Conservation (phyloP, 2,113 vertebrate genomes). For the Pelvicachromis taeniatus region DNA sequence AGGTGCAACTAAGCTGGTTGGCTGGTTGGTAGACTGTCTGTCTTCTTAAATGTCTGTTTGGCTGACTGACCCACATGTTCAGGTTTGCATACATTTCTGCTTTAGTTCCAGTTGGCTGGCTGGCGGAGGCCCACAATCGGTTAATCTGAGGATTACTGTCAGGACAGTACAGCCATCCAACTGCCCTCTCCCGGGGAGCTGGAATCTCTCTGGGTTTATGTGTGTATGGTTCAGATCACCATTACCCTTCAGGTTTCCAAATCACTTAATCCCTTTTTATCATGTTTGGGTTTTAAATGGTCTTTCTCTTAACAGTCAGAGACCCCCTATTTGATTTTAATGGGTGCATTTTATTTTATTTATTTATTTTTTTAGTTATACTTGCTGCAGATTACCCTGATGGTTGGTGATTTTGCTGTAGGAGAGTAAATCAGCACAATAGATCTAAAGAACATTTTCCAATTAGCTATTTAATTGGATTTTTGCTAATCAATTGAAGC, state of each 20-base stretch:
- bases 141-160: slow-evolving; percentile 73
- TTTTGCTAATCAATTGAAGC: neutral
- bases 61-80: neutral
- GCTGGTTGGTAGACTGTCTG: neutral
- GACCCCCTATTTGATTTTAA: neutral
- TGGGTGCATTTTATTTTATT: neutral
- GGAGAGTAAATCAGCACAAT: neutral
- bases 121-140: slow-evolving; percentile 35
- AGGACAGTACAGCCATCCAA: slow-evolving; percentile 52
- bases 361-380: neutral
- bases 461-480: neutral
- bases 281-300: neutral
- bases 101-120: slow-evolving; percentile 22
- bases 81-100: slow-evolving; percentile 25
- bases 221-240: slow-evolving; percentile 1
- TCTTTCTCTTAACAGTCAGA: neutral
- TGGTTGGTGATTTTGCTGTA: neutral
- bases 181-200: slow-evolving; percentile 37
- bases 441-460: neutral
- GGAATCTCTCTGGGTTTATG: slow-evolving; percentile 41
- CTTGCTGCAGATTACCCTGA: neutral
- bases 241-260: neutral
- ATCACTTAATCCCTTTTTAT: neutral
- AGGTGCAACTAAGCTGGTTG: neutral
- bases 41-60: neutral